A percentile compares a stretch with the other conserved stretches of the same genome.
Conservation (phyloP, 2,797 vertebrate genomes). For the Dryobates pubescens region DNA sequence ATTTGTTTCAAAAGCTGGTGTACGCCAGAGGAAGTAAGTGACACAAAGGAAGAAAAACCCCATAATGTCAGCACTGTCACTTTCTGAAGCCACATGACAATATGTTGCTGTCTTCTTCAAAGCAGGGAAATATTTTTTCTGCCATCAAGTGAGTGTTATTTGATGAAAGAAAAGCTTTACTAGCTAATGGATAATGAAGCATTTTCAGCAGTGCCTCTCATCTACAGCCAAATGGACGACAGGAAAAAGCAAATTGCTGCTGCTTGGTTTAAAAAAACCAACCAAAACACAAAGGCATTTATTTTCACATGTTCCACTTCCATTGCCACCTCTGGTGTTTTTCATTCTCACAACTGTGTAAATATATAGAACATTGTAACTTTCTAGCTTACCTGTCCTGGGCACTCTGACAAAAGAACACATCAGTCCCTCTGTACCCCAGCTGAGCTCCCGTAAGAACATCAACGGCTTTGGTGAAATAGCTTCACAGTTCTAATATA, state of each 20-base stretch:
- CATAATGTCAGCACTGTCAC: slow-evolving; percentile 58
- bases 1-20: slow-evolving; percentile 54
- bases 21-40: slow-evolving; percentile 38
- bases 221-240: slow-evolving; percentile 75
- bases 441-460: not conserved
- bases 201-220: slow-evolving; percentile 70
- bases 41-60: slow-evolving; percentile 10
- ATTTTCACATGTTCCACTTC: not conserved
- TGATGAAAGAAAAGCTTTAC: slow-evolving; percentile 77
- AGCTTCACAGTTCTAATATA: not conserved
- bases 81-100: slow-evolving; percentile 62
- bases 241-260: slow-evolving; percentile 28
- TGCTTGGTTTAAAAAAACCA: not conserved
- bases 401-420: not conserved
- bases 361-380: not conserved
- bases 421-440: not conserved
- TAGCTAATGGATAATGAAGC: slow-evolving; percentile 74
- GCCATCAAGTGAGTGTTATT: slow-evolving; percentile 75
- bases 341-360: not conserved
- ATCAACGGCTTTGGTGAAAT: not conserved
- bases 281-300: not conserved
- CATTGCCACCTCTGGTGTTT: not conserved
- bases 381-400: not conserved
- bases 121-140: slow-evolving; percentile 71
- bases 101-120: slow-evolving; percentile 60